Percentiles rank a stretch among this genome's conserved stretches.
Conservation (phyloP, 1,140 invertebrate genomes). For the Theocolax elegans region DNA sequence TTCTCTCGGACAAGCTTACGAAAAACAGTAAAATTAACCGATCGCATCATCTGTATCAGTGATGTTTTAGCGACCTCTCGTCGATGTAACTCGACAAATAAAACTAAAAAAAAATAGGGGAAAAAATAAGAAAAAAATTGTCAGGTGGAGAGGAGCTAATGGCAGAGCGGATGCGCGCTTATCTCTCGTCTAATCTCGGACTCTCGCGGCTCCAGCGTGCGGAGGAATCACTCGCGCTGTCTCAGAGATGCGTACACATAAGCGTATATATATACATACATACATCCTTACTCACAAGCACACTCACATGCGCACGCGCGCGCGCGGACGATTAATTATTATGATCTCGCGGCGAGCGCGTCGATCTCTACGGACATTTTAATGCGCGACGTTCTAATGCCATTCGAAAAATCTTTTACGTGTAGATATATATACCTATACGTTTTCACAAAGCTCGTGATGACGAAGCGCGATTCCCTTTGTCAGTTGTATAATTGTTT, state of each 20-base stretch:
- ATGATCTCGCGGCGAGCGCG: slow-evolving; percentile 5
- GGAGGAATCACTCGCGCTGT: background rate
- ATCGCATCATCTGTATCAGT: slow-evolving; percentile 16
- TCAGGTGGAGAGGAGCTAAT: slow-evolving; percentile 13
- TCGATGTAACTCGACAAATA: background rate
- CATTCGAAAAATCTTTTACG: slow-evolving; percentile 10
- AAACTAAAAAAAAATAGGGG: background rate
- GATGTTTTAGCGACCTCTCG: background rate
- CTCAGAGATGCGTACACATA: background rate
- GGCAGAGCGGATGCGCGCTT: slow-evolving; percentile 9
- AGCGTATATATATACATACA: background rate
- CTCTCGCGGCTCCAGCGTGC: background rate
- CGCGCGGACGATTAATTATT: slow-evolving; percentile 28
- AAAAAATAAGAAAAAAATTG: background rate
- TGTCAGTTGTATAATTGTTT: slow-evolving; percentile 25
- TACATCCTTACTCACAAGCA: background rate
- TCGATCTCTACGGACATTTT: background rate
- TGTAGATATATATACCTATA: slow-evolving; percentile 4
- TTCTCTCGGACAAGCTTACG: background rate
- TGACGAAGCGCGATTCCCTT: slow-evolving; percentile 31
- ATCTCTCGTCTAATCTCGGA: slow-evolving; percentile 26
- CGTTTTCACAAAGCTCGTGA: slow-evolving; percentile 2
- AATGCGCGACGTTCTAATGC: slow-evolving; percentile 13
- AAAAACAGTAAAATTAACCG: slow-evolving; percentile 19
- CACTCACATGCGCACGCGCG: too few species aligned